Evolutionary conservation across 2,113 vertebrate genomes (phyloP), one percentile per base, ranked within the genome.

Genomic region (Strix aluco): DNA sequence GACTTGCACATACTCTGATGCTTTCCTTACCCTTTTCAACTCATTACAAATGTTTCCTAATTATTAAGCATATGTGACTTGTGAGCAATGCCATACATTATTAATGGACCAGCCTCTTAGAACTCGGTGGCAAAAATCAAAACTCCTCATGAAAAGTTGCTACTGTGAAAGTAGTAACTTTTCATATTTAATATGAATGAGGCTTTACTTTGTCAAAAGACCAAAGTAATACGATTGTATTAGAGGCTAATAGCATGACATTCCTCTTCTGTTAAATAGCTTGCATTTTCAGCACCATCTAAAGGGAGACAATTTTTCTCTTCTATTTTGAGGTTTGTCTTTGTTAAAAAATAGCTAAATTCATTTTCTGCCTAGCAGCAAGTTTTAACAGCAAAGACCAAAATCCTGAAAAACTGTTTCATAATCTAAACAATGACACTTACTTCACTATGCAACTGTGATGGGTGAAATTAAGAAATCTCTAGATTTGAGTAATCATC

Each of bases 41-140:
- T 96, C 87, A 34, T 92, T 97, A 93, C 81, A 97, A 94, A 80
- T 90, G 74, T 95, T 97, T 96, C 85, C 88, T 94, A 97, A 96
- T 95, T 96, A 95, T 93, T 82, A 96, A 92, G 69, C 85, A 49
- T 89, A 74, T 92, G 81, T 77, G 86, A 95, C 92, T 96, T 77
- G 77, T 75, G 80, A 88, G 94, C 18, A 42, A 38, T 21, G 22
- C n/a, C 91, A 88, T 94, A 82, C 81, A 90, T 95, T 95, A 96
- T 97, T 95, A 96, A 96, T 90, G 67, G 83, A 7, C 19, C 29
- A 55, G 63, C 34, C 70, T 70, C 77, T 94, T 79, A 96, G 81
- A 95, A 88, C 66, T 91, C 83, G 4, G 55, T 34, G 44, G 42
- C 89, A 86, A 84, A 57, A 92, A 90, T 47, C 61, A 74, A 70